Conservation (phyloP, 2,888 invertebrate species). For the Dione juno region DNA sequence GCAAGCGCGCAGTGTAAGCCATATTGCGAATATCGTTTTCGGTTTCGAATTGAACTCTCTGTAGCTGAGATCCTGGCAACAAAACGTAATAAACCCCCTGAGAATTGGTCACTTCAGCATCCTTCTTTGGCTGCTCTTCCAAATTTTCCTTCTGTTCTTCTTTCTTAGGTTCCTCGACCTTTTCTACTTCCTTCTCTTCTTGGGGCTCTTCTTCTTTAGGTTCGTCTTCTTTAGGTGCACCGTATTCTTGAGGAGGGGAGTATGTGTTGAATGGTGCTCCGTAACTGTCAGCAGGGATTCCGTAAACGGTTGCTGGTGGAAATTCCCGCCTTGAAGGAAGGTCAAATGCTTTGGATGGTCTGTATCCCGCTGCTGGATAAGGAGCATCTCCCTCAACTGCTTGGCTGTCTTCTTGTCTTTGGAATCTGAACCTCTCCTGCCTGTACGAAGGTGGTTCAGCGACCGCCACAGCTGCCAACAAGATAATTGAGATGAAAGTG, state of each 20-base stretch:
- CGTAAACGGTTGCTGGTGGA: constrained; percentile 70
- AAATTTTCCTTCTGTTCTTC: constrained; percentile 47
- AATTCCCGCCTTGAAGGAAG: constrained; percentile 67
- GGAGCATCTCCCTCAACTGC: constrained; percentile 62
- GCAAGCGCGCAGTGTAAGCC: constrained; percentile 86
- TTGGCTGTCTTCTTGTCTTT: constrained; percentile 58
- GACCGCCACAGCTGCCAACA: constrained; percentile 62
- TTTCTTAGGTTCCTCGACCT: constrained; percentile 40
- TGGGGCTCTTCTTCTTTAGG: constrained; percentile 44
- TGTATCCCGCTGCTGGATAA: constrained; percentile 71
- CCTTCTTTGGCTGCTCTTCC: constrained; percentile 54
- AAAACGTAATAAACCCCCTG: constrained; percentile 86
- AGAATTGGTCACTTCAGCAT: constrained; percentile 66
- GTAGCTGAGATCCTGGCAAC: constrained; percentile 85
- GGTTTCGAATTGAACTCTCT: constrained; percentile 85
- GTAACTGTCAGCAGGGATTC: constrained; percentile 71
- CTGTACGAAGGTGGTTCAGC: constrained; percentile 71
- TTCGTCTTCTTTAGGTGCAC: constrained; percentile 51
- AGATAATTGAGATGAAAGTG: constrained; percentile 61
- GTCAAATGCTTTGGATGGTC: constrained; percentile 66
- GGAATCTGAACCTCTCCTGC: constrained; percentile 59
- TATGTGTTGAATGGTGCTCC: constrained; percentile 71
- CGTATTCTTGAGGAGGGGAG: constrained; percentile 67
- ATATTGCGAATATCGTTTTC: constrained; percentile 80
- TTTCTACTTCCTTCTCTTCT: constrained; percentile 45